A percentile compares a stretch with the other conserved stretches of the same genome.
phyloP scores from a whole-genome alignment of 2,113 vertebrate genomes.

The Dinomys branickii region DNA sequence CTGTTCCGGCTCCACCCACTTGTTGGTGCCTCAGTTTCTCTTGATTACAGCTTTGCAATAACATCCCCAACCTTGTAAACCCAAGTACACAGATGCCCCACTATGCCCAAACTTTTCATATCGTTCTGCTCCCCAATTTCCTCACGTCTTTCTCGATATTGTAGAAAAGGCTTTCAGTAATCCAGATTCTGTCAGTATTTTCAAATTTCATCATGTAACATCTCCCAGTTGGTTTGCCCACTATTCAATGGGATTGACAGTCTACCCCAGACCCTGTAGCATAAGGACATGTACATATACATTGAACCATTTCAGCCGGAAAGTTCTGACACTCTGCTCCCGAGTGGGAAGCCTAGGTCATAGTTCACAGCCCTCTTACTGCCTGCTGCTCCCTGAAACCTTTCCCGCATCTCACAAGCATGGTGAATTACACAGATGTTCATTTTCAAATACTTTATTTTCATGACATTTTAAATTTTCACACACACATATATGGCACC shows the following conservation, averaged over 20 bases:
- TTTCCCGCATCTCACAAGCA: background rate
- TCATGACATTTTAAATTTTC: background rate
- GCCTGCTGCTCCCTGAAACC: background rate
- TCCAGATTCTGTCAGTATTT: background rate
- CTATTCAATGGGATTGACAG: background rate
- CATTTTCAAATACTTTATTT: background rate
- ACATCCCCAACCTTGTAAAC: background rate
- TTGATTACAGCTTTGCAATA: background rate
- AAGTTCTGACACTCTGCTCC: background rate
- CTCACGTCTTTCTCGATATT: background rate
- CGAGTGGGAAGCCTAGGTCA: background rate
- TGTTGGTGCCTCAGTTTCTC: background rate
- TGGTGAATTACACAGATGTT: background rate
- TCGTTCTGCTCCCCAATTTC: background rate
- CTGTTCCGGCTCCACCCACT: background rate
- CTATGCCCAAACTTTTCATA: background rate
- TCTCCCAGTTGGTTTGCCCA: background rate
- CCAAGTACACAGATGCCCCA: background rate
- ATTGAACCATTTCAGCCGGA: background rate
- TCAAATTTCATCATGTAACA: background rate
- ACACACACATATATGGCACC: background rate
- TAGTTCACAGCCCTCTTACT: background rate
- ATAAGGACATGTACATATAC: too few relatives aligned
- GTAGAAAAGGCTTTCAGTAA: background rate
- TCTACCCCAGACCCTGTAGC: background rate